Conservation (phyloP, 1,140 invertebrate genomes). For the roundworm (Caenorhabditis elegans) region DNA sequence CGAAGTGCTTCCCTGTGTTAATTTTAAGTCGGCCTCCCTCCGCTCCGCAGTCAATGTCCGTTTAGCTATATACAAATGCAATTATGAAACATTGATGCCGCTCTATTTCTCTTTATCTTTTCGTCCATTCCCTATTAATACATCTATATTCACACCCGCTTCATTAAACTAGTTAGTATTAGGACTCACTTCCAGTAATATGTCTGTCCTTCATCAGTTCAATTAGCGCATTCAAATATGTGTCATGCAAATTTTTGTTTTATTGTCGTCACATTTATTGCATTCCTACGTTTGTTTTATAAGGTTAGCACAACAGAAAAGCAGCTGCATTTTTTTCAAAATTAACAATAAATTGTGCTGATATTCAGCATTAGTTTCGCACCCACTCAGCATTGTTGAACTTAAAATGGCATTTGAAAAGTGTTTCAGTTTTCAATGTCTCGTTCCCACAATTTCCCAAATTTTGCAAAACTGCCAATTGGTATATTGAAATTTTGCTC, state of each 20-base stretch:
- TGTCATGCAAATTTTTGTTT: background rate
- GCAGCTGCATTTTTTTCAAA: background rate
- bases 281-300: background rate
- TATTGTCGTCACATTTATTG: background rate
- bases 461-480: too few species aligned
- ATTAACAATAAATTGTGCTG: background rate
- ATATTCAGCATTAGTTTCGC: background rate
- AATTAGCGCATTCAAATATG: constrained; percentile 9
- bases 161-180: background rate
- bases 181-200: background rate
- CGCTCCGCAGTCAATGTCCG: background rate
- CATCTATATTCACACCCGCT: background rate
- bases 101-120: background rate
- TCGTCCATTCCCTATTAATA: too few species aligned
- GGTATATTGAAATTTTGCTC: too few species aligned
- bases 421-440: background rate
- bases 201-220: background rate
- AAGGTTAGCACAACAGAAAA: background rate
- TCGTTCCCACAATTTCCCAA: background rate
- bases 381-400: too few species aligned
- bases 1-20: background rate
- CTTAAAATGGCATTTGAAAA: too few species aligned
- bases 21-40: background rate
- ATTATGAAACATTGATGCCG: background rate
- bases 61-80: background rate